Percentiles rank a stretch among this genome's conserved stretches.
These are phyloP conservation scores for Drosophila hydei DNA, from an alignment of 1,140 invertebrate genomes.

Conservation along the genomic window DNA sequence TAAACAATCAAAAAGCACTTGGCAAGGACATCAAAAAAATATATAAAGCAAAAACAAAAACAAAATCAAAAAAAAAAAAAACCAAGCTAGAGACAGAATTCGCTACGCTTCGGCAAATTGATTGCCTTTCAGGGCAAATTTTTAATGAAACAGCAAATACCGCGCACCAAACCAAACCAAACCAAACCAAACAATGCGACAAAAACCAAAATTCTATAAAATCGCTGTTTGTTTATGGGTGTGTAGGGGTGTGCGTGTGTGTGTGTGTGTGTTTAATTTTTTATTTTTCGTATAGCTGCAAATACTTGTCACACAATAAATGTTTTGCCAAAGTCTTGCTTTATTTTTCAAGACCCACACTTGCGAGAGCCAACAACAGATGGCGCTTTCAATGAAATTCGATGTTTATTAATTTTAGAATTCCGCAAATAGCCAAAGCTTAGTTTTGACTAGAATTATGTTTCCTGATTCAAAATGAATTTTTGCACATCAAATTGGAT, in stretches of 20 bases:
- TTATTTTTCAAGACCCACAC: too few relatives aligned
- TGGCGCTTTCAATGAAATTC: background rate
- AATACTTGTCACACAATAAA: constrained; percentile 11
- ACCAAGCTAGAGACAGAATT: background rate
- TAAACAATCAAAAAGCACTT: constrained; percentile 80
- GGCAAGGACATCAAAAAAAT: constrained; percentile 37
- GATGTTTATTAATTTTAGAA: too few relatives aligned
- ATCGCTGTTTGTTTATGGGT: constrained; percentile 1
- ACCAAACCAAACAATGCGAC: constrained; percentile 1
- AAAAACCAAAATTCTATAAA: constrained; percentile 17
- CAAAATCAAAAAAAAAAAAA: constrained; percentile 9
- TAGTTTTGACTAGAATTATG: too few relatives aligned
- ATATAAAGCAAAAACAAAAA: constrained; percentile 11
- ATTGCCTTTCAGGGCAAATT: constrained; percentile 77
- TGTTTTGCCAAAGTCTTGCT: too few relatives aligned
- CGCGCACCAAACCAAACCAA: too few relatives aligned
- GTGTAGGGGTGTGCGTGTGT: background rate
- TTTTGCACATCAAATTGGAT: too few relatives aligned
- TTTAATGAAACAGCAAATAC: constrained; percentile 75
- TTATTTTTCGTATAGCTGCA: too few relatives aligned
- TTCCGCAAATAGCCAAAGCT: too few relatives aligned
- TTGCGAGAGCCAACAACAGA: constrained; percentile 9
- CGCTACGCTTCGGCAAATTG: constrained; percentile 43
- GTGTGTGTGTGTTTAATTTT: background rate
- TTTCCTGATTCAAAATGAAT: too few relatives aligned